phyloP scores from a whole-genome alignment of 2,888 invertebrate species.

The Synanthedon formicaeformis region DNA sequence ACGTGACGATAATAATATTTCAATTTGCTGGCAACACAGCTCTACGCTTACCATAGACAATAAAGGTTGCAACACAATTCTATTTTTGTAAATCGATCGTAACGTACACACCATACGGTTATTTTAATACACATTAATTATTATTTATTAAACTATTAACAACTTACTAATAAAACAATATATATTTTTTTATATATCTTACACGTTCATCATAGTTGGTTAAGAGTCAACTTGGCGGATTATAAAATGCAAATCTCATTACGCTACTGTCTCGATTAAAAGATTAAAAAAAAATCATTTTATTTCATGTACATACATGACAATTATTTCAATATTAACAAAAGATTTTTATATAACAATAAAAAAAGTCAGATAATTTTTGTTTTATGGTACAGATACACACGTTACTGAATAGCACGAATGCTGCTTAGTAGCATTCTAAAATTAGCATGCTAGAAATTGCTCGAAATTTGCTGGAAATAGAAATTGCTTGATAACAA shows the following conservation, averaged over 20 bases:
- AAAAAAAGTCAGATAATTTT: too few relatives aligned
- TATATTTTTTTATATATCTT: conserved; percentile 38
- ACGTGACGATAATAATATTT: conserved; percentile 31
- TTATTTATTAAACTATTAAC: conserved; percentile 55
- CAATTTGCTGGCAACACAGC: conserved; percentile 15
- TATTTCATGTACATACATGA: not conserved
- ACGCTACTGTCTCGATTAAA: too few relatives aligned
- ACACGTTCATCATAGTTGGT: conserved; percentile 26
- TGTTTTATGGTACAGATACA: too few relatives aligned
- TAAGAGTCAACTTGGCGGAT: conserved; percentile 13
- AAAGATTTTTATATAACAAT: not conserved
- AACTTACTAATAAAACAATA: conserved; percentile 62
- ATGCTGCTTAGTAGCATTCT: too few relatives aligned
- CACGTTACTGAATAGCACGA: too few relatives aligned
- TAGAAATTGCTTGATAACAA: too few relatives aligned
- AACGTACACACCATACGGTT: conserved; percentile 26
- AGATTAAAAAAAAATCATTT: too few relatives aligned
- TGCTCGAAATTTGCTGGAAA: too few relatives aligned
- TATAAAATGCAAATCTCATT: not conserved
- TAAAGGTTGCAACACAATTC: conserved; percentile 34
- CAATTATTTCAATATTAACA: not conserved
- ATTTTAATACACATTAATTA: conserved; percentile 34
- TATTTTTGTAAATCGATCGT: conserved; percentile 48
- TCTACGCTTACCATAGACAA: conserved; percentile 13
- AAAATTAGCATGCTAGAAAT: too few relatives aligned